Conservation (phyloP, 2,888 invertebrate species). For the Aricia artaxerxes region DNA sequence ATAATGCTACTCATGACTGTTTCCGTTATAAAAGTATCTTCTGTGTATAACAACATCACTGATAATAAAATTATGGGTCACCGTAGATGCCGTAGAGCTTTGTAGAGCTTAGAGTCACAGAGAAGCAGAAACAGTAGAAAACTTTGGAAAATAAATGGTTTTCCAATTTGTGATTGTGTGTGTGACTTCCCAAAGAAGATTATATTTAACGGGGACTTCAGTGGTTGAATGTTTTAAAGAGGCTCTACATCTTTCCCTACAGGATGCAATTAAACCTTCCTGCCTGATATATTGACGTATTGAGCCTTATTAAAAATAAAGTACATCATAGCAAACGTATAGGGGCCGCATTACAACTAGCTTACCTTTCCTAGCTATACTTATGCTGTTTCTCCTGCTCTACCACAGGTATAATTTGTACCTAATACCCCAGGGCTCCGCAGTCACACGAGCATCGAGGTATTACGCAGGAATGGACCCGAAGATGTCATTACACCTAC, state of each 20-base stretch:
- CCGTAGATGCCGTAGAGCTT: background rate
- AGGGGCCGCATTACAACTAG: background rate
- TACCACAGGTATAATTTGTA: background rate
- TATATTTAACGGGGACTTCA: no score
- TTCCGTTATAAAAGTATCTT: background rate
- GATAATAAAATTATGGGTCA: constrained; percentile 8
- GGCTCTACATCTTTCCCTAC: no score
- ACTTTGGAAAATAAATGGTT: no score
- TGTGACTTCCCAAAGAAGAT: no score
- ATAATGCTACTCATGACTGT: background rate
- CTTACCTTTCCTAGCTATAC: background rate
- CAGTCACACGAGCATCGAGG: constrained; percentile 19
- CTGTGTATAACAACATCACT: constrained; percentile 4
- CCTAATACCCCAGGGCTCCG: background rate
- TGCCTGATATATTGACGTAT: no score
- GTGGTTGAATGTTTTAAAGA: no score
- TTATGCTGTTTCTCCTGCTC: background rate
- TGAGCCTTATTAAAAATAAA: no score
- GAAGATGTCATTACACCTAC: constrained; percentile 6
- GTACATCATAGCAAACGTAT: no score
- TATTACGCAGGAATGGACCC: background rate
- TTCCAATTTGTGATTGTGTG: no score
- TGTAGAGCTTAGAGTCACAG: constrained; percentile 1
- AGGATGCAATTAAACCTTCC: no score
- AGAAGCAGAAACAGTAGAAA: background rate